phyloP scores from a whole-genome alignment of 1,140 invertebrate genomes.

The Telenomus remus region DNA sequence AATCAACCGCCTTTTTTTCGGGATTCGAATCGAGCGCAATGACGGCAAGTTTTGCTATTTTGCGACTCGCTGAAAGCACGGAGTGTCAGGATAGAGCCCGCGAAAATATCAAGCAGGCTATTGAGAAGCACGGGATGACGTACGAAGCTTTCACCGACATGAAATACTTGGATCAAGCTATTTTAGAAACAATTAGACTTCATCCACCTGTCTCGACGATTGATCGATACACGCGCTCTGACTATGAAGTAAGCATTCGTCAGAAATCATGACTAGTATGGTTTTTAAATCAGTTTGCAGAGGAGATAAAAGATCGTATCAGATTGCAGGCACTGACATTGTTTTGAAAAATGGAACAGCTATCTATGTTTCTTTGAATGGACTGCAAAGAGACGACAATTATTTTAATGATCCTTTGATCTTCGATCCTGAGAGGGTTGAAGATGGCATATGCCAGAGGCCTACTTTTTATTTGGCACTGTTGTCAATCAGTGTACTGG shows the following conservation, averaged over 20 bases:
- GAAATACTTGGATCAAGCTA: conserved; percentile 65
- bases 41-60: conserved; percentile 65
- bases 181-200: conserved; percentile 73
- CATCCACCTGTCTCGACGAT: conserved; percentile 80
- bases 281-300: neutral
- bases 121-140: conserved; percentile 63
- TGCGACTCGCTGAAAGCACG: conserved; percentile 67
- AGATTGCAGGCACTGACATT: conserved; percentile 69
- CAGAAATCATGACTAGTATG: neutral
- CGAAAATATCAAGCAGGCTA: conserved; percentile 77
- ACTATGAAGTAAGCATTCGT: conserved; percentile 63
- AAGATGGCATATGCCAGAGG: conserved; percentile 53
- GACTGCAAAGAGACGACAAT: conserved; percentile 70
- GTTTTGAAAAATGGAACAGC: conserved; percentile 69
- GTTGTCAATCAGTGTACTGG: conserved; percentile 61
- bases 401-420: conserved; percentile 58
- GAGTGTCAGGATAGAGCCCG: conserved; percentile 72
- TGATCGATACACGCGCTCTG: conserved; percentile 73
- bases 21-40: conserved; percentile 78
- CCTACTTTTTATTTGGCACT: conserved; percentile 58
- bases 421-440: conserved; percentile 65
- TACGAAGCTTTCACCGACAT: conserved; percentile 67
- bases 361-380: conserved; percentile 63
- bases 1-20: conserved; percentile 72
- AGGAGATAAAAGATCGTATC: neutral